A percentile compares a stretch with the other conserved stretches of the same genome.
Evolutionary conservation across 2,888 invertebrate species (phyloP).

Genomic region (Mythimna pallens): DNA sequence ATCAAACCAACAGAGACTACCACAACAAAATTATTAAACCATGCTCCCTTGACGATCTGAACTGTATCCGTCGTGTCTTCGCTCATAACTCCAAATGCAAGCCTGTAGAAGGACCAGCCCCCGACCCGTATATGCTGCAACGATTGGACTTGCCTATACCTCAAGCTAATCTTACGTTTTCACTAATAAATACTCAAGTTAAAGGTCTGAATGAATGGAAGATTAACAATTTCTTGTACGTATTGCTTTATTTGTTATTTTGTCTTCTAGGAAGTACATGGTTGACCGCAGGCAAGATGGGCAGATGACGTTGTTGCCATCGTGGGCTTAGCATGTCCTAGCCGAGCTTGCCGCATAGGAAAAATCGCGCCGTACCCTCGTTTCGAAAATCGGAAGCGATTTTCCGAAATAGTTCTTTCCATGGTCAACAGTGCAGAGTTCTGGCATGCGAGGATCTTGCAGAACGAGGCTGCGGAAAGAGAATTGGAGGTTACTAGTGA

Average conservation of each 20-base stretch:
- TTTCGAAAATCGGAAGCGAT: no score
- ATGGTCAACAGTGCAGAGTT: no score
- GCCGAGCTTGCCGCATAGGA: no score
- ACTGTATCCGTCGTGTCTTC: slow-evolving; percentile 63
- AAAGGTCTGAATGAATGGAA: slow-evolving; percentile 50
- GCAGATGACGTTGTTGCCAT: no score
- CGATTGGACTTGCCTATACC: slow-evolving; percentile 25
- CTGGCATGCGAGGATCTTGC: no score
- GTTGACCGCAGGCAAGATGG: no score
- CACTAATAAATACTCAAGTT: slow-evolving; percentile 25
- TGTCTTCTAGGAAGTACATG: no score
- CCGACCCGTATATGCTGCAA: slow-evolving; percentile 54
- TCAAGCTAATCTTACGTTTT: slow-evolving; percentile 46
- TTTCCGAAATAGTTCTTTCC: no score
- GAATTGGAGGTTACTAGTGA: no score
- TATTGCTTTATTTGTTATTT: not conserved
- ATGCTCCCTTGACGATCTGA: slow-evolving; percentile 55
- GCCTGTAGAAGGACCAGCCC: slow-evolving; percentile 50
- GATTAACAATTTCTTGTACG: slow-evolving; percentile 38
- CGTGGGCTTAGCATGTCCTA: no score
- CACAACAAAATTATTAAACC: slow-evolving; percentile 46
- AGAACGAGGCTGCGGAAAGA: no score
- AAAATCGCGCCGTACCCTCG: no score
- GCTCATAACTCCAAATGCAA: slow-evolving; percentile 57
- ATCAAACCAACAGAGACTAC: not conserved